These are phyloP conservation scores for Archilochus colubris DNA, from an alignment of 2,113 vertebrate species.

Conservation along the genomic window DNA sequence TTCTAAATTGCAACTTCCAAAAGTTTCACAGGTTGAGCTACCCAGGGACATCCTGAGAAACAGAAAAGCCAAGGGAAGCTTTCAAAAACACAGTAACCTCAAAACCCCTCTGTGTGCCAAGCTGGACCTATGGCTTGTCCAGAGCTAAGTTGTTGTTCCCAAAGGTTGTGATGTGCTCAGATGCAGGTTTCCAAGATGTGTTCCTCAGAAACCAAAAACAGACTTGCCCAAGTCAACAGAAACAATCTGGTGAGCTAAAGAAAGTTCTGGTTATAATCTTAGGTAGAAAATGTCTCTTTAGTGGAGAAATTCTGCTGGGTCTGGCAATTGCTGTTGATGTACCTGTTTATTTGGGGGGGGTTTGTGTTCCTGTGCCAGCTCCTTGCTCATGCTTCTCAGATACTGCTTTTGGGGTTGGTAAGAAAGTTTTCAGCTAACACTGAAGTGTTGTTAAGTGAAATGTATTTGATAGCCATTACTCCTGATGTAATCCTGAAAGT, in stretches of 20 bases:
- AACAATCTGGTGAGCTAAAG: background rate
- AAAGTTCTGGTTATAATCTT: background rate
- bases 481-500: constrained; percentile 12
- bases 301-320: background rate
- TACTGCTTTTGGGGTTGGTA: background rate
- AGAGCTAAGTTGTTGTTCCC: background rate
- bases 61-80: background rate
- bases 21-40: background rate
- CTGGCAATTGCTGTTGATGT: background rate
- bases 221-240: background rate
- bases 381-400: background rate
- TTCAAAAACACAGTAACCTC: background rate
- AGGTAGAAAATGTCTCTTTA: background rate
- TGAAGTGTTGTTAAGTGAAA: constrained; percentile 8
- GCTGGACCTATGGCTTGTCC: background rate
- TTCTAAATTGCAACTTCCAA: background rate
- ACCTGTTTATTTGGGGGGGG: background rate
- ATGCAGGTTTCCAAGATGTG: background rate
- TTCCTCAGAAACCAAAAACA: background rate
- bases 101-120: background rate
- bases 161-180: accelerated
- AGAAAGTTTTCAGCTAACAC: background rate
- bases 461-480: constrained; percentile 30
- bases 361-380: background rate
- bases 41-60: background rate